Conservation (phyloP, 2,888 invertebrate genomes). For the Sarcophaga rosellei region DNA sequence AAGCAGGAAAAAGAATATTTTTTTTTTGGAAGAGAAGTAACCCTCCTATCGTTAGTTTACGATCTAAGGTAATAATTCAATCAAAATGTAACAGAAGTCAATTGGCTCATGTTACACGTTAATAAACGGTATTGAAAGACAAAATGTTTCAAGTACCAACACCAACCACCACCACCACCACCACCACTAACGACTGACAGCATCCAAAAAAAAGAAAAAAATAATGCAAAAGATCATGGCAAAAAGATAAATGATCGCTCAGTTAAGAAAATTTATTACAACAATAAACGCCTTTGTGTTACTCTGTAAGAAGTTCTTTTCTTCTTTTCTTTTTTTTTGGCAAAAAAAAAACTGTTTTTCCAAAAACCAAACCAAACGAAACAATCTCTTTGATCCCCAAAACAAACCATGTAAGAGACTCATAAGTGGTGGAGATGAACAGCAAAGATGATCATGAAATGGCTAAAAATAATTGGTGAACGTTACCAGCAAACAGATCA, state of each 20-base stretch:
- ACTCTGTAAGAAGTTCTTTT: slow-evolving; percentile 11
- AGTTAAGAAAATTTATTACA: slow-evolving; percentile 64
- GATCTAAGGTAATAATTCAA: slow-evolving; percentile 72
- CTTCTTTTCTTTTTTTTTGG: slow-evolving; percentile 22
- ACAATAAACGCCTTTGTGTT: slow-evolving; percentile 62
- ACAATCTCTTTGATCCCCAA: no score
- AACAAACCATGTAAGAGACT: background rate
- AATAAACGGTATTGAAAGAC: slow-evolving; percentile 36
- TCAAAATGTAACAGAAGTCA: slow-evolving; percentile 71
- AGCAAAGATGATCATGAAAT: background rate
- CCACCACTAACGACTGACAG: background rate
- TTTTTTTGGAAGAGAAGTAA: background rate
- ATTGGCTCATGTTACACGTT: slow-evolving; percentile 70
- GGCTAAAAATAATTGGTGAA: slow-evolving; percentile 53
- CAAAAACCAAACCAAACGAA: background rate
- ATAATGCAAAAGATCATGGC: slow-evolving; percentile 35
- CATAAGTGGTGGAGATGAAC: background rate
- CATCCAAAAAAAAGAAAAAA: slow-evolving; percentile 4
- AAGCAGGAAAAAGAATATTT: background rate
- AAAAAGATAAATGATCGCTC: slow-evolving; percentile 59
- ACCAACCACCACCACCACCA: slow-evolving; percentile 14
- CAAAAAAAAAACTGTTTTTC: slow-evolving; percentile 19
- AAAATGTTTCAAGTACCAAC: slow-evolving; percentile 1
- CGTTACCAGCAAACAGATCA: slow-evolving; percentile 47
- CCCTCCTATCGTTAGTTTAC: slow-evolving; percentile 61